phyloP scores from a whole-genome alignment of 1,140 invertebrate species.

The Anastatus disparis region DNA sequence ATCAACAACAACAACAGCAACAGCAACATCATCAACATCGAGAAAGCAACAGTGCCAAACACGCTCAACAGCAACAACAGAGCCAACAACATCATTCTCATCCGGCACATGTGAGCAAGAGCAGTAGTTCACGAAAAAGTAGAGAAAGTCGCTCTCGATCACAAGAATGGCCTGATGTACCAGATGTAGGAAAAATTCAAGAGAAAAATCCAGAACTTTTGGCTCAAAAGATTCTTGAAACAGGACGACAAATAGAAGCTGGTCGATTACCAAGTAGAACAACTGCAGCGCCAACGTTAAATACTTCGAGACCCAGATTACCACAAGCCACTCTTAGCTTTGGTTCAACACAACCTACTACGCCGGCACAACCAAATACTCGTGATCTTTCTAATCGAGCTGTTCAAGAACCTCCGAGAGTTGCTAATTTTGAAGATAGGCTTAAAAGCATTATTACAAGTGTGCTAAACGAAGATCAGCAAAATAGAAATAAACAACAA shows the following conservation, averaged over 20 bases:
- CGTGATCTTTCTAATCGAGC: conserved; percentile 56
- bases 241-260: conserved; percentile 86
- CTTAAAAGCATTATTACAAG: conserved; percentile 92
- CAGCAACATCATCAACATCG: conserved; percentile 46
- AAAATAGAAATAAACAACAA: conserved; percentile 66
- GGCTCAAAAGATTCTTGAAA: conserved; percentile 89
- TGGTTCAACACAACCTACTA: conserved; percentile 35
- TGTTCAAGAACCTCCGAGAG: conserved; percentile 81
- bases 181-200: conserved; percentile 88
- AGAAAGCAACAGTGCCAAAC: conserved; percentile 32
- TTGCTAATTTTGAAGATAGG: conserved; percentile 90
- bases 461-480: conserved; percentile 86
- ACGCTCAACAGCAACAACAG: conserved; percentile 46
- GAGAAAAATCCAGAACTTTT: conserved; percentile 91
- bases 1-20: conserved; percentile 45
- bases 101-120: conserved; percentile 43
- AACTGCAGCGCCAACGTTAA: conserved; percentile 31
- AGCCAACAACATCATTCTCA: conserved; percentile 48
- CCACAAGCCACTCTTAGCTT: conserved; percentile 62
- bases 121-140: conserved; percentile 70
- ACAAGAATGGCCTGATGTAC: conserved; percentile 91
- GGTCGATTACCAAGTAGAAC: conserved; percentile 71
- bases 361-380: conserved; percentile 57
- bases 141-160: conserved; percentile 80
- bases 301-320: conserved; percentile 52